phyloP scores from a whole-genome alignment of 2,113 vertebrate genomes.

The Nansenia antarctica region DNA sequence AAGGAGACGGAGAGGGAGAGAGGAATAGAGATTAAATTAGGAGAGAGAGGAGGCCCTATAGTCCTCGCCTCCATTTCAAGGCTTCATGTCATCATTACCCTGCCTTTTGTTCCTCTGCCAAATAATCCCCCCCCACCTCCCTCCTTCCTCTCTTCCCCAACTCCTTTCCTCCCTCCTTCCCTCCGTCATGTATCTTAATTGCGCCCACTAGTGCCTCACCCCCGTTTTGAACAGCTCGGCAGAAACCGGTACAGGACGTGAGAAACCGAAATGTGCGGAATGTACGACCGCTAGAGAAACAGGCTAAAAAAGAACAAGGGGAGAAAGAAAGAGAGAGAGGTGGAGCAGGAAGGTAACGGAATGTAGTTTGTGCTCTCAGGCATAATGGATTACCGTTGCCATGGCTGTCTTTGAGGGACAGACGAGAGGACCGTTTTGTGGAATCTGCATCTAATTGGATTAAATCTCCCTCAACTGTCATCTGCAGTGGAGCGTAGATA shows the following conservation, averaged over 20 bases:
- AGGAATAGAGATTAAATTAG: constrained; percentile 51
- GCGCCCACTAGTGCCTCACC: constrained; percentile 44
- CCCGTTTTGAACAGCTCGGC: constrained; percentile 38
- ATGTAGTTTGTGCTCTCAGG: constrained; percentile 26
- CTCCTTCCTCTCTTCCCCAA: constrained; percentile 13
- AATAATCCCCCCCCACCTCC: constrained; percentile 23
- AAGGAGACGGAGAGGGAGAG: constrained; percentile 24
- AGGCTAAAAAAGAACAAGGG: constrained; percentile 27
- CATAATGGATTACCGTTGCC: too few species aligned
- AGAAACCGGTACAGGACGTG: constrained; percentile 50
- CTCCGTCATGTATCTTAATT: constrained; percentile 55
- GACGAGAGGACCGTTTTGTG: too few species aligned
- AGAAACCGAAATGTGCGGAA: constrained; percentile 45
- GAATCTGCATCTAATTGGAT: too few species aligned
- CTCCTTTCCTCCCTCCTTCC: constrained; percentile 25
- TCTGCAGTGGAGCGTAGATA: too few species aligned
- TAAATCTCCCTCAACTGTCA: too few species aligned
- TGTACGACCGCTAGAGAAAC: constrained; percentile 43
- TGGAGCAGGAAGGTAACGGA: constrained; percentile 32
- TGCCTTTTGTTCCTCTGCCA: constrained; percentile 64
- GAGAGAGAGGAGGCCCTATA: constrained; percentile 39
- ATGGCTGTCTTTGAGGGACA: too few species aligned
- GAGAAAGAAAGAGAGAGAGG: too few species aligned
- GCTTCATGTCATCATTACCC: constrained; percentile 61
- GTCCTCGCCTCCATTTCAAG: constrained; percentile 49